phyloP scores from a whole-genome alignment of 2,888 invertebrate genomes.

The Volucella zonaria region DNA sequence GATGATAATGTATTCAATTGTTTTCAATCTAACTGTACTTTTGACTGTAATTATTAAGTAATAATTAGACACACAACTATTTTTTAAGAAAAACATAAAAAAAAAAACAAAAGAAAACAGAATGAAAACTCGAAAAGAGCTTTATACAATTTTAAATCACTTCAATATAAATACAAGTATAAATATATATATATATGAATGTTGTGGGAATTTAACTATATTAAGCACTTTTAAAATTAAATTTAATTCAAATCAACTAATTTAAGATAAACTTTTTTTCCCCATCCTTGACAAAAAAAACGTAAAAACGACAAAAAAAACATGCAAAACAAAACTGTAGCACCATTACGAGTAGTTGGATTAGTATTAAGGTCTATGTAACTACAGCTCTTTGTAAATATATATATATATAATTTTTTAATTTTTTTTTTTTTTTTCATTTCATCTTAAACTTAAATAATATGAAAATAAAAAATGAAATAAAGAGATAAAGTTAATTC shows the following conservation, averaged over 20 bases:
- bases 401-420: too few species aligned
- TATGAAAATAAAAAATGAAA: too few species aligned
- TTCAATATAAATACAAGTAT: slow-evolving; percentile 24
- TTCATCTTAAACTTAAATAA: too few species aligned
- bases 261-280: slow-evolving; percentile 38
- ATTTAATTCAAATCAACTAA: slow-evolving; percentile 27
- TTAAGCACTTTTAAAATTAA: slow-evolving; percentile 46
- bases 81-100: slow-evolving; percentile 52
- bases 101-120: slow-evolving; percentile 34
- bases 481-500: too few species aligned
- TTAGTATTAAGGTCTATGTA: slow-evolving; percentile 23
- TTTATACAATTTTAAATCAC: slow-evolving; percentile 69
- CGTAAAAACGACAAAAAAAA: slow-evolving; percentile 24
- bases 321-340: slow-evolving; percentile 51
- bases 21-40: slow-evolving; percentile 42
- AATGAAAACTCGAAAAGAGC: slow-evolving; percentile 58
- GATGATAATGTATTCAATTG: slow-evolving; percentile 56
- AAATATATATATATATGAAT: slow-evolving; percentile 51
- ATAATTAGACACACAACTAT: slow-evolving; percentile 65
- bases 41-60: slow-evolving; percentile 70
- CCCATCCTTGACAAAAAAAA: slow-evolving; percentile 35
- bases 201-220: slow-evolving; percentile 61
- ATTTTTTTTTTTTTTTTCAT: too few species aligned
- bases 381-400: slow-evolving; percentile 58
- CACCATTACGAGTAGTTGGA: slow-evolving; percentile 58